Conservation (phyloP, 1,140 invertebrate species). For the Tetranychus cinnabarinus region DNA sequence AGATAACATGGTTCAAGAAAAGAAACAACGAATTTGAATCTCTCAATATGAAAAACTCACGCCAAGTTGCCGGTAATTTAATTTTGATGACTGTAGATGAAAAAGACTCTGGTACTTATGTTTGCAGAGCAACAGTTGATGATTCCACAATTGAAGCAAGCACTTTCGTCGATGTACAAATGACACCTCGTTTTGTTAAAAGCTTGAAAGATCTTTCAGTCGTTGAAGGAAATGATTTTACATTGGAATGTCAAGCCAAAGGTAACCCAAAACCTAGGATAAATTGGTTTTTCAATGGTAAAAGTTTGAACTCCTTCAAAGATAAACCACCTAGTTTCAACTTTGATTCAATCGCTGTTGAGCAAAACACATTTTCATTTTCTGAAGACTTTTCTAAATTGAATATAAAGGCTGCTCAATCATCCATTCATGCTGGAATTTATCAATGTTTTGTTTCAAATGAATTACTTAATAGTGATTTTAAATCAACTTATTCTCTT, state of each 20-base stretch:
- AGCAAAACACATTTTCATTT: no score
- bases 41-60: neutral
- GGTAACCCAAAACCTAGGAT: slow-evolving; percentile 44
- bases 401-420: neutral
- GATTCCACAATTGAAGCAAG: slow-evolving; percentile 13
- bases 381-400: no score
- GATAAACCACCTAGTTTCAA: no score
- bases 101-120: slow-evolving; percentile 40
- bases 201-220: slow-evolving; percentile 31
- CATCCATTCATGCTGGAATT: slow-evolving; percentile 30
- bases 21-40: no score
- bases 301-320: neutral
- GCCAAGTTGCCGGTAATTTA: neutral
- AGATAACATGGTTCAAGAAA: neutral
- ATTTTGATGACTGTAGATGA: slow-evolving; percentile 14
- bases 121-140: slow-evolving; percentile 30
- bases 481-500: neutral
- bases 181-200: slow-evolving; percentile 30
- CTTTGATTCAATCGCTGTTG: no score
- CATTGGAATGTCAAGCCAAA: slow-evolving; percentile 35
- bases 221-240: slow-evolving; percentile 30
- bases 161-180: slow-evolving; percentile 17
- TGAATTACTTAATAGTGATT: slow-evolving; percentile 23
- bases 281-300: slow-evolving; percentile 60
- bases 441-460: slow-evolving; percentile 49